Evolutionary conservation across 2,113 vertebrate genomes (phyloP).

Genomic region (Bos indicus): DNA sequence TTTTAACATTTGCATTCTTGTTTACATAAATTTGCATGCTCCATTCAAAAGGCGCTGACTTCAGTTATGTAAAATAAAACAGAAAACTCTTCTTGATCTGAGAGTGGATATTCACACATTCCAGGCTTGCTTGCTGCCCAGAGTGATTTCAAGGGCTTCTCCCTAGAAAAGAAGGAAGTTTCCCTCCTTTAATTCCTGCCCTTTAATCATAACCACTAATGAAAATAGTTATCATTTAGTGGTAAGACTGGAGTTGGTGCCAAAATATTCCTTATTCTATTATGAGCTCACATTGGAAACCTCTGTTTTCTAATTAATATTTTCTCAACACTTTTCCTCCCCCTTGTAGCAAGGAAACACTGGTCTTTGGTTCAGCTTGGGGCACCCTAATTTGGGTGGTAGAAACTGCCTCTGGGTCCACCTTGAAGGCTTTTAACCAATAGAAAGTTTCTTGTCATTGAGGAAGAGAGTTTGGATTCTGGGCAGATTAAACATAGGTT

Average conservation of each 20-base stretch:
- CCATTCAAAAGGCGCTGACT: constrained; percentile 28
- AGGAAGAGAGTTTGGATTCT: not conserved
- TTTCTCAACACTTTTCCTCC: not conserved
- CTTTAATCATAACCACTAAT: not conserved
- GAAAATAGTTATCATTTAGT: not conserved
- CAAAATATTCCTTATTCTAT: not conserved
- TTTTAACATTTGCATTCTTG: constrained; percentile 51
- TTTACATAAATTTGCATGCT: constrained; percentile 61
- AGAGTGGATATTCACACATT: not conserved
- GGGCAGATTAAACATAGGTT: not conserved
- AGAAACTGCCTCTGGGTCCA: not conserved
- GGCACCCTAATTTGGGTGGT: not conserved
- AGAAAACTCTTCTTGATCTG: not conserved
- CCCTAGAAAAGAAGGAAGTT: not conserved
- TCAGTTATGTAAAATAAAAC: constrained; percentile 44
- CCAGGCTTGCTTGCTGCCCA: not conserved
- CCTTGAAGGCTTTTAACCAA: not conserved
- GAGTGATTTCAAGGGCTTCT: not conserved
- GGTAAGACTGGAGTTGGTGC: not conserved
- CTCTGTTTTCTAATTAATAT: not conserved
- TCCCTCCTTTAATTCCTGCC: not conserved
- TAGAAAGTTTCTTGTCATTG: not conserved
- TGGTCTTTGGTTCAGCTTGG: not conserved
- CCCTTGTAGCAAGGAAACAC: not conserved
- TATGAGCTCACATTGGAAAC: not conserved